These are phyloP conservation scores for Parazoanthus atlanticus DNA, from an alignment of 92 coral and sea anemone species.

Conservation along the genomic window DNA sequence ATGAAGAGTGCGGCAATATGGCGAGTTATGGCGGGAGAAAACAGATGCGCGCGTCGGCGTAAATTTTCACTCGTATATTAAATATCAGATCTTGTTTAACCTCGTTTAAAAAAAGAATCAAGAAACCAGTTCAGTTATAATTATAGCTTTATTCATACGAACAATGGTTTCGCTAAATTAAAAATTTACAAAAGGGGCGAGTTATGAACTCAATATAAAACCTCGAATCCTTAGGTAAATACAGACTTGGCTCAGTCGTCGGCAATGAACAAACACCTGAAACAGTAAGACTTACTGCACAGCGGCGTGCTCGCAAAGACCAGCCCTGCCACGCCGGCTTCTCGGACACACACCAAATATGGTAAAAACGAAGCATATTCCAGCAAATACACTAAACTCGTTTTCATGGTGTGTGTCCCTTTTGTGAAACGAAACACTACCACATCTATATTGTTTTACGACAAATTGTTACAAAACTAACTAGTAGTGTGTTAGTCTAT, in stretches of 20 bases:
- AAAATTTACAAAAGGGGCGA: constrained; percentile 44
- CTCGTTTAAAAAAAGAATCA: too few relatives aligned
- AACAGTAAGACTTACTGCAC: constrained; percentile 1
- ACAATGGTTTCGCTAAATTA: constrained; percentile 39
- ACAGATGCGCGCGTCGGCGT: too few relatives aligned
- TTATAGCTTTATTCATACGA: constrained; percentile 41
- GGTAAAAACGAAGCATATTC: constrained; percentile 25
- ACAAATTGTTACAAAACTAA: constrained; percentile 10
- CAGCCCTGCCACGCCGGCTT: constrained; percentile 38
- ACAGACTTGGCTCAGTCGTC: not conserved
- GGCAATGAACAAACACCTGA: not conserved
- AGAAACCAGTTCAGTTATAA: not conserved
- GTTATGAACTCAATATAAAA: constrained; percentile 48
- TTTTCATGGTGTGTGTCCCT: not conserved
- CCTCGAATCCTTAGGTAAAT: constrained; percentile 7
- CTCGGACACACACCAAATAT: constrained; percentile 18
- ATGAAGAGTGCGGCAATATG: too few relatives aligned
- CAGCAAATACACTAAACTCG: not conserved
- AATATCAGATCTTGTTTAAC: not conserved
- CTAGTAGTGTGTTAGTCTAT: not conserved
- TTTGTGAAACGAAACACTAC: not conserved
- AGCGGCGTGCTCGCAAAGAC: constrained; percentile 32
- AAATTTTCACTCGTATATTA: too few relatives aligned
- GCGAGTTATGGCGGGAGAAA: too few relatives aligned
- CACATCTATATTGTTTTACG: constrained; percentile 3